phyloP scores from a whole-genome alignment of 2,888 invertebrate species.

The Synergus gifuensis region DNA sequence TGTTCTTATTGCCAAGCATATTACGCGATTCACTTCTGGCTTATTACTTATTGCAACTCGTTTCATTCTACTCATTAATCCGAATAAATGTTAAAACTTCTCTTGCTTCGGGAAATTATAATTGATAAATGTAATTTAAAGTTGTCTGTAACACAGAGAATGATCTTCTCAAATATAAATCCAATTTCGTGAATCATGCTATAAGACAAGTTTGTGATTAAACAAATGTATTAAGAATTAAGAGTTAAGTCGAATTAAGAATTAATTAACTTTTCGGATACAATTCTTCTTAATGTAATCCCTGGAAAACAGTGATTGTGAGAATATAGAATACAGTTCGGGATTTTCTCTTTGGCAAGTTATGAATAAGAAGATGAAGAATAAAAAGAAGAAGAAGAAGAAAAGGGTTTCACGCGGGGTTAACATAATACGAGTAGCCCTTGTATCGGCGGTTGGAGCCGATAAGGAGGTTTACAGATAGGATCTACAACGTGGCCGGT shows the following conservation, averaged over 20 bases:
- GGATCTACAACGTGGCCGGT: constrained; percentile 72
- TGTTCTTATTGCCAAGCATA: constrained; percentile 22
- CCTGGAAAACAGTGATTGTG: neutral
- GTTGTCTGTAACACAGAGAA: neutral
- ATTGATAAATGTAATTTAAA: constrained; percentile 14
- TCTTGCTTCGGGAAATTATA: neutral
- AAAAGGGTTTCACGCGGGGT: constrained; percentile 13
- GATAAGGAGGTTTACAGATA: constrained; percentile 72
- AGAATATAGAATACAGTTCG: neutral
- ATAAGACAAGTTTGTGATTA: neutral
- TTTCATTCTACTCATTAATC: constrained; percentile 12
- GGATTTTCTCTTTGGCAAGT: constrained; percentile 30
- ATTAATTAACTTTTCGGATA: neutral
- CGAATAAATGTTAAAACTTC: constrained; percentile 25
- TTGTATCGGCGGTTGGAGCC: constrained; percentile 65
- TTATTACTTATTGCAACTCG: constrained; percentile 13
- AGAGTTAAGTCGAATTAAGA: neutral
- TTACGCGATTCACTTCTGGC: constrained; percentile 30
- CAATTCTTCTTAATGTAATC: neutral
- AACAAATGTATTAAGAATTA: too few relatives aligned
- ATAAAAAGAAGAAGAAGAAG: neutral
- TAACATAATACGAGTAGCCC: constrained; percentile 56
- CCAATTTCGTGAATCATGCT: neutral
- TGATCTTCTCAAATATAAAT: neutral
- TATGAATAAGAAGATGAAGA: neutral